Percentiles rank a stretch among this genome's conserved stretches.
phyloP scores from a whole-genome alignment of 1,140 invertebrate genomes.

The Diachasmimorpha longicaudata region DNA sequence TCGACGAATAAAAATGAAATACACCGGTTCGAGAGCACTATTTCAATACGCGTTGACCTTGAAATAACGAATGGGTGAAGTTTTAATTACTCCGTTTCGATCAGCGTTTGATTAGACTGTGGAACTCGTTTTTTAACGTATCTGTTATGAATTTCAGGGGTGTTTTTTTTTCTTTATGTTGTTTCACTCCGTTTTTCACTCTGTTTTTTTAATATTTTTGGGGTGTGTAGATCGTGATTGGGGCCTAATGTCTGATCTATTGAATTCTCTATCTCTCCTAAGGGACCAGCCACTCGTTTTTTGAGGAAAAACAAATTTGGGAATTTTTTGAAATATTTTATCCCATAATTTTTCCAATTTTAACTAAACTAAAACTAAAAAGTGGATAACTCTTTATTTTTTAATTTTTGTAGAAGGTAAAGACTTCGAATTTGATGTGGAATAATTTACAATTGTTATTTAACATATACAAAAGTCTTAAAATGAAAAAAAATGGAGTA shows the following conservation, averaged over 20 bases:
- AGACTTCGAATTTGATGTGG: too few species aligned
- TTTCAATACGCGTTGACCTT: neutral
- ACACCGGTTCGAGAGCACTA: neutral
- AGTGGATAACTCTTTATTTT: too few species aligned
- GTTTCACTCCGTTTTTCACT: neutral
- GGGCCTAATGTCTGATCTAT: neutral
- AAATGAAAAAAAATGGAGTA: too few species aligned
- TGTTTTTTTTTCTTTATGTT: too few species aligned
- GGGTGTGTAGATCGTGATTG: neutral
- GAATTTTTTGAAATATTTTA: neutral
- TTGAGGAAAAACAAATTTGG: neutral
- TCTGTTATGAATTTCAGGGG: neutral
- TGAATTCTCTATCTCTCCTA: neutral
- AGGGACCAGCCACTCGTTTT: neutral
- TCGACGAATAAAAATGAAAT: neutral
- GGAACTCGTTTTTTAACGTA: neutral
- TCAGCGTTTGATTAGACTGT: constrained; percentile 1
- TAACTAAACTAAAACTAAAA: too few species aligned
- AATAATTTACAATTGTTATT: too few species aligned
- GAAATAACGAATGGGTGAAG: constrained; percentile 8
- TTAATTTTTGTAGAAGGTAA: too few species aligned
- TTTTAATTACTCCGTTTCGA: constrained; percentile 9
- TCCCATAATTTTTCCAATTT: too few species aligned
- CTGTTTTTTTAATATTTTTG: neutral
- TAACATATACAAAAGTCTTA: too few species aligned